Conservation (phyloP, 1,140 invertebrate species). For the Periplaneta americana region DNA sequence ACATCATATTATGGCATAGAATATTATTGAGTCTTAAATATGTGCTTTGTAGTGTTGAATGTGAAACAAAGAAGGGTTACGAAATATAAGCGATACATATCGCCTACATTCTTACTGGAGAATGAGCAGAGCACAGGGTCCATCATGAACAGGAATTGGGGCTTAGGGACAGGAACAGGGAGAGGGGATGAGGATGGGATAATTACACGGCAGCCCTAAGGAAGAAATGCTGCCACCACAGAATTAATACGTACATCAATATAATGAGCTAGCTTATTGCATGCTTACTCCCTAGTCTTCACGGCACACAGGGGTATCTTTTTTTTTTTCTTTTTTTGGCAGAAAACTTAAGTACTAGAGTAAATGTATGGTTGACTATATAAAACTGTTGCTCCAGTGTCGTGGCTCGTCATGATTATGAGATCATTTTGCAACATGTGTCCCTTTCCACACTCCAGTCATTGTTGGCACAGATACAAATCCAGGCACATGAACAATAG, state of each 20-base stretch:
- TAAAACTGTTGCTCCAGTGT: constrained; percentile 2
- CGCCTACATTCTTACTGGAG: not conserved
- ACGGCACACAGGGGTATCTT: constrained; percentile 14
- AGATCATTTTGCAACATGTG: constrained; percentile 20
- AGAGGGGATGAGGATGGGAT: not conserved
- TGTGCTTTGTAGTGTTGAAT: not conserved
- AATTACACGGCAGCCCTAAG: not conserved
- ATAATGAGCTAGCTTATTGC: constrained; percentile 20
- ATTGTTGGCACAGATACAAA: constrained; percentile 23
- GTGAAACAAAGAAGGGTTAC: not conserved
- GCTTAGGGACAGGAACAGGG: not conserved
- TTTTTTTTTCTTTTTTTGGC: constrained; percentile 19
- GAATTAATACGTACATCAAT: constrained; percentile 17
- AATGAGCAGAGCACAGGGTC: not conserved
- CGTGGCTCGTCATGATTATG: constrained; percentile 9
- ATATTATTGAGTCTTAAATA: constrained; percentile 6
- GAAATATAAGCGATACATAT: not conserved
- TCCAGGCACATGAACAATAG: constrained; percentile 25
- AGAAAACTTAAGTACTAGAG: constrained; percentile 20
- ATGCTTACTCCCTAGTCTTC: constrained; percentile 5
- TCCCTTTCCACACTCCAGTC: constrained; percentile 10
- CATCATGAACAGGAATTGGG: not conserved
- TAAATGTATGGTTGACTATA: constrained; percentile 15
- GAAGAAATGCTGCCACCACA: constrained; percentile 10
- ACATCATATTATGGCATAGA: constrained; percentile 6